Evolutionary conservation across 2,113 vertebrate species (phyloP).

Genomic region (Bagarius yarrelli): DNA sequence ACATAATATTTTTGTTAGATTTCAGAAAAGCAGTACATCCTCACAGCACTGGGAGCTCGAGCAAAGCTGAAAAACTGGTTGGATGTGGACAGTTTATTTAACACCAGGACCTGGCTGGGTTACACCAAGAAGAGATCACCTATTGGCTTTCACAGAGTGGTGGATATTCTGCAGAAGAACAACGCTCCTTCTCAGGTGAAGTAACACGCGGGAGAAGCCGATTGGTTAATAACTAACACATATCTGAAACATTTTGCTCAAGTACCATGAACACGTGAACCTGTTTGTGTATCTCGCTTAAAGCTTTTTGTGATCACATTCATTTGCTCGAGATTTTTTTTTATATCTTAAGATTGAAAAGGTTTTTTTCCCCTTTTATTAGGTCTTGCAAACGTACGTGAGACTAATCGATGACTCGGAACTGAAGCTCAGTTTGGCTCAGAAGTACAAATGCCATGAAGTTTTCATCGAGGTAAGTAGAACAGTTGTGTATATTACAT

Average conservation of each 20-base stretch:
- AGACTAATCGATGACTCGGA: constrained; percentile 86
- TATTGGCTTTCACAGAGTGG: constrained; percentile 87
- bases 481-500: not conserved
- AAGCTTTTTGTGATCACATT: not conserved
- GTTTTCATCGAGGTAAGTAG: constrained; percentile 86
- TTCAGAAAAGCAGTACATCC: constrained; percentile 90
- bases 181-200: constrained; percentile 84
- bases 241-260: not conserved
- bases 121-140: constrained; percentile 90
- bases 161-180: constrained; percentile 92
- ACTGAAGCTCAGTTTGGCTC: constrained; percentile 79
- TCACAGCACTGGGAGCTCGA: constrained; percentile 86
- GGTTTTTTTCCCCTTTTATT: constrained; percentile 29
- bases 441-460: constrained; percentile 92
- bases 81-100: constrained; percentile 90
- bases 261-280: not conserved
- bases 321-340: not conserved
- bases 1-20: constrained; percentile 70
- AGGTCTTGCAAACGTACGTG: constrained; percentile 90
- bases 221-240: not conserved
- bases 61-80: constrained; percentile 88
- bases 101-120: constrained; percentile 93
- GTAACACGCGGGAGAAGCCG: not conserved
- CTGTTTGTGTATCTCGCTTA: not conserved
- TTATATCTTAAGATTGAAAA: too few species aligned